Conservation (phyloP, 2,888 invertebrate genomes). For the Lithophane socia region DNA sequence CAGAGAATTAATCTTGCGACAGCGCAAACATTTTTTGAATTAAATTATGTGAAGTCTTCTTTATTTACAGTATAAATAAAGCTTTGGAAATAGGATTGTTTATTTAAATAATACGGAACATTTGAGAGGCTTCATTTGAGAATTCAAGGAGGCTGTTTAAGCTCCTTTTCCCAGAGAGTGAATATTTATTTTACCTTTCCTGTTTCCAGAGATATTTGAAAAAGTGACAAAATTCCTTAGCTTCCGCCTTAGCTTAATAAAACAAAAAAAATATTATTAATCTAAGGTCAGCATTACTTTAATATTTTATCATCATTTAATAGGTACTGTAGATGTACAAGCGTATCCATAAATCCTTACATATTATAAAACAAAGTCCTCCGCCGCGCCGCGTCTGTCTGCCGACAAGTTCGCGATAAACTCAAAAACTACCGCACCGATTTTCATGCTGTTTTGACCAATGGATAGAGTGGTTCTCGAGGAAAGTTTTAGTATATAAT, state of each 20-base stretch:
- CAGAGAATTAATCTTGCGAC: slow-evolving; percentile 25
- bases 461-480: too few relatives aligned
- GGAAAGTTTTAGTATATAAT: too few relatives aligned
- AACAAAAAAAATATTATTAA: too few relatives aligned
- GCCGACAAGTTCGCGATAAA: too few relatives aligned
- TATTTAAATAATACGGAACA: slow-evolving; percentile 19
- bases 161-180: background rate
- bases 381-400: too few relatives aligned
- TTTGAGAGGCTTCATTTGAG: slow-evolving; percentile 6
- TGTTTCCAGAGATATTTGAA: too few relatives aligned
- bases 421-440: too few relatives aligned
- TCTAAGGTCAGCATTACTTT: background rate
- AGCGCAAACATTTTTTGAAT: slow-evolving; percentile 26
- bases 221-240: background rate
- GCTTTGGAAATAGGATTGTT: slow-evolving; percentile 11
- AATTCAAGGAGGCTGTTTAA: background rate
- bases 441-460: too few relatives aligned
- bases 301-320: background rate
- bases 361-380: too few relatives aligned
- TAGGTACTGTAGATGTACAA: background rate
- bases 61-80: slow-evolving; percentile 31
- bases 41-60: slow-evolving; percentile 21
- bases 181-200: background rate
- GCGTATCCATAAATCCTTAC: too few relatives aligned
- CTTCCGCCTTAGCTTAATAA: too few relatives aligned